Conservation (phyloP, 2,888 invertebrate species). For the Xanthorhoe designata region DNA sequence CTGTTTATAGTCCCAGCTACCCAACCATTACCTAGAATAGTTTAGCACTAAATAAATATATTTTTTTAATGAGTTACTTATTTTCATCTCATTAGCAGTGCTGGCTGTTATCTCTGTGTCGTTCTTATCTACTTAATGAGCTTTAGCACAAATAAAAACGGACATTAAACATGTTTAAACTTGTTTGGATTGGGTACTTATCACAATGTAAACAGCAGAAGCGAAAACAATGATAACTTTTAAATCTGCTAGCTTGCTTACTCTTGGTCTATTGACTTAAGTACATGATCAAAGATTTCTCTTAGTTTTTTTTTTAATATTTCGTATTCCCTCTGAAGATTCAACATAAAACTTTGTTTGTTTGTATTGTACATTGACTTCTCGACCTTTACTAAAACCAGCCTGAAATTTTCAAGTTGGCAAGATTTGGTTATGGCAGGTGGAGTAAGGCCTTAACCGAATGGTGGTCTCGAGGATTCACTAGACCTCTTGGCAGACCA, state of each 20-base stretch:
- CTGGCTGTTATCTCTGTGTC: conserved; percentile 33
- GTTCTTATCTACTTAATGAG: conserved; percentile 37
- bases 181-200: conserved; percentile 22
- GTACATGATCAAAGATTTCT: background rate
- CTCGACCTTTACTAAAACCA: too few species aligned
- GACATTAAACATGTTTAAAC: conserved; percentile 36
- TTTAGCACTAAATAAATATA: conserved; percentile 25
- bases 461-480: too few species aligned
- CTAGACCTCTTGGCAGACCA: too few species aligned
- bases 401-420: too few species aligned
- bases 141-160: conserved; percentile 32
- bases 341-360: too few species aligned
- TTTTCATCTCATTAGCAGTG: conserved; percentile 39
- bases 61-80: conserved; percentile 34
- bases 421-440: too few species aligned
- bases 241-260: background rate
- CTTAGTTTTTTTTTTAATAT: background rate
- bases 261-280: background rate
- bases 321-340: too few species aligned
- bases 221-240: conserved; percentile 11
- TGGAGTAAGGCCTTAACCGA: too few species aligned
- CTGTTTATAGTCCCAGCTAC: conserved; percentile 1
- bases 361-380: too few species aligned
- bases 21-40: conserved; percentile 12
- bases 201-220: conserved; percentile 12